A percentile compares a stretch with the other conserved stretches of the same genome.
Conservation (phyloP, 2,113 vertebrate species). For the Etheostoma cragini region DNA sequence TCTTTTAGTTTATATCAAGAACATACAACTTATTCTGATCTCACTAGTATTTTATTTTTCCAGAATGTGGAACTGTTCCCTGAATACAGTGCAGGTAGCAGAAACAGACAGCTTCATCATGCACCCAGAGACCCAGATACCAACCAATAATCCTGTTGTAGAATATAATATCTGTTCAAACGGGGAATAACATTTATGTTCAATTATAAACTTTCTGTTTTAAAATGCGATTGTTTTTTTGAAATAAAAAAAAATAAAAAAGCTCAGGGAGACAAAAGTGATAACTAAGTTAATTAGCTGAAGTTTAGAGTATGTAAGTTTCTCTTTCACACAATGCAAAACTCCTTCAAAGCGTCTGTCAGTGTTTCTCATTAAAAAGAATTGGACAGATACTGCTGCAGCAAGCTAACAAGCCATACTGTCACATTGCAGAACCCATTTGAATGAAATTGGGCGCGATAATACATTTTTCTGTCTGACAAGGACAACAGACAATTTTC, state of each 20-base stretch:
- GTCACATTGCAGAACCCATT: not conserved
- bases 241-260: not conserved
- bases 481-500: not conserved
- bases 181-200: not conserved
- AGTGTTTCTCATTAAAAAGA: conserved; percentile 8
- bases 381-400: conserved; percentile 5
- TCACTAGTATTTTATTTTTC: not conserved
- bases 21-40: no score
- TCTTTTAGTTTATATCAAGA: no score
- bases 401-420: conserved; percentile 1
- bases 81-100: not conserved
- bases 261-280: not conserved
- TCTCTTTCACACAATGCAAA: conserved; percentile 1
- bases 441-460: conserved; percentile 12
- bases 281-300: no score
- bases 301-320: not conserved
- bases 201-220: not conserved
- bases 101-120: not conserved
- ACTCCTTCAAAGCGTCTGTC: conserved; percentile 27
- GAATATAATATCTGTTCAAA: not conserved
- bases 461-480: conserved; percentile 8
- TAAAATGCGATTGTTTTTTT: no score
- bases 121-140: conserved; percentile 5
- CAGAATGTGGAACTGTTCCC: not conserved
- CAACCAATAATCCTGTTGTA: not conserved